Evolutionary conservation across 2,113 vertebrate species (phyloP), one percentile per base, ranked within the genome.

Genomic region (Eurypyga helias): DNA sequence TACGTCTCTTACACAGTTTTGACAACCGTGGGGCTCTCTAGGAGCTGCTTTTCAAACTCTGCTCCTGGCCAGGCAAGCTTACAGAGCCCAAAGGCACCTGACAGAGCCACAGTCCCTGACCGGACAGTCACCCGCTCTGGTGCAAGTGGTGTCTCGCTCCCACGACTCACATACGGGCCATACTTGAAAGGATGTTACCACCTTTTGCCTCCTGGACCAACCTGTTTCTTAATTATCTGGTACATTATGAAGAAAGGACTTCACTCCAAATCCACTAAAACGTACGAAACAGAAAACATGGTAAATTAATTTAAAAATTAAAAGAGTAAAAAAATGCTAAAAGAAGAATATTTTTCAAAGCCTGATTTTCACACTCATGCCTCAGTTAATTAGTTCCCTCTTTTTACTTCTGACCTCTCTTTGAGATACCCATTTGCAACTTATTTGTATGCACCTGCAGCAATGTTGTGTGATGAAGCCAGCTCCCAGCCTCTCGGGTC

Each of bases 81-180:
- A 17, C 67, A 87, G 79, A 93, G 54, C n/a, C 31, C 19, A 23
- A 57, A 54, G 28, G 55, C 43, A 78, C 28, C 57, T 26, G 38
- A 14, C 26, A 87, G 31, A 70, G 54, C 45, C 62, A 45, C 1
- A 1, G 14, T 49, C 41, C 29, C 26, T 33, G 36, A 36, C 24
- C 67, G 79, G 52, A 48, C 41, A 70, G 61, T 67, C 65, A 66
- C 38, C 13, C 51, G 19, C 31, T 14, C 13, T 49, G 72, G 34
- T 65, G 38, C 2, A 9, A 85, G 61, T 4, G 1, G 3, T 38
- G 24, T 60, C 38, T 60, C 13, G 16, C 51, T 90, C 38, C 43
- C 45, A 57, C 1, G 5, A 5, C 29, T 69, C n/a, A 9, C 7
- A 11, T 6, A 34, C 0, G 38, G 25, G 24, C 65, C 17, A 7